Conservation (phyloP, 2,888 invertebrate species). For the Athalia rosae region DNA sequence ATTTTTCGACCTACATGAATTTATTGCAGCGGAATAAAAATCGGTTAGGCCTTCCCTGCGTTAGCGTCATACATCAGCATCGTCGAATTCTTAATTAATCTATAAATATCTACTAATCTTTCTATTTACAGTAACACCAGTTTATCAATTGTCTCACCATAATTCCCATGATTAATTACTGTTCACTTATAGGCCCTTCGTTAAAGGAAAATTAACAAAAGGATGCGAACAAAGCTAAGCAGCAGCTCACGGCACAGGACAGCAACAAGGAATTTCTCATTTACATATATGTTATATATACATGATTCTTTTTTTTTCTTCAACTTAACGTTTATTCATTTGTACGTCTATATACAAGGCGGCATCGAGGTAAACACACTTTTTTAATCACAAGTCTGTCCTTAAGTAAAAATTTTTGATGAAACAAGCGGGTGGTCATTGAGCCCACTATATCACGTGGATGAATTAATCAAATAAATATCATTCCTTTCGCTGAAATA, state of each 20-base stretch:
- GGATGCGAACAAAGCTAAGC: conserved; percentile 18
- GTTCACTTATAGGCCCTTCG: conserved; percentile 41
- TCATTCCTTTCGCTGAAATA: conserved; percentile 20
- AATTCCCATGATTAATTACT: not conserved
- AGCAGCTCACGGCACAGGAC: conserved; percentile 42
- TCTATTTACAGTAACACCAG: conserved; percentile 29
- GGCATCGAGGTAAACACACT: conserved; percentile 58
- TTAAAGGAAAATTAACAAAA: conserved; percentile 46
- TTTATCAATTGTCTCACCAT: not conserved
- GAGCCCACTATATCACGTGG: conserved; percentile 16
- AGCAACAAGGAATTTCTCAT: conserved; percentile 40
- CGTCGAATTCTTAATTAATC: not conserved
- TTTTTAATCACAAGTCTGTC: conserved; percentile 50
- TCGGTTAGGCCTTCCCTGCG: conserved; percentile 23
- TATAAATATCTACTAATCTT: not conserved
- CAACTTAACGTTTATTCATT: conserved; percentile 64
- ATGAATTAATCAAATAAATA: conserved; percentile 28
- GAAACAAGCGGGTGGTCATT: conserved; percentile 14
- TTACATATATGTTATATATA: conserved; percentile 6
- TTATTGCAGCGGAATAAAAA: conserved; percentile 2
- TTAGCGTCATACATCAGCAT: not conserved
- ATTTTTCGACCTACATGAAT: conserved; percentile 21
- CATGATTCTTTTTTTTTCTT: conserved; percentile 45
- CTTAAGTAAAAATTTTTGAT: conserved; percentile 46
- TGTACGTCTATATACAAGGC: conserved; percentile 64